Conservation (phyloP, 2,888 invertebrate genomes). For the Brachyptera risi region DNA sequence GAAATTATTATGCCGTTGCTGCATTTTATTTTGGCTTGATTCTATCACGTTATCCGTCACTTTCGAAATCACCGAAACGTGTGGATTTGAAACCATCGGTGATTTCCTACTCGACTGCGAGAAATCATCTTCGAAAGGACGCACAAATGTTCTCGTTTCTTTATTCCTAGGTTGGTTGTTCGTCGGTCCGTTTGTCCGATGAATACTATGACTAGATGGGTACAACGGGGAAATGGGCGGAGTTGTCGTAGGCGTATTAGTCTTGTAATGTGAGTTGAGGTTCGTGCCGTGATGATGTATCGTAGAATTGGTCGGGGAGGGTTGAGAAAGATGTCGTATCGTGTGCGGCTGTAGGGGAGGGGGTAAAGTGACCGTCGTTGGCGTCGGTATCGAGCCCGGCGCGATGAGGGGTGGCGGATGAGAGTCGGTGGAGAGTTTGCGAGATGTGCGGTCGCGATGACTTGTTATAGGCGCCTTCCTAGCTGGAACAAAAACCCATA, state of each 20-base stretch:
- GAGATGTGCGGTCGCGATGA: slow-evolving; percentile 35
- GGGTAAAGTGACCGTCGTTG: slow-evolving; percentile 40
- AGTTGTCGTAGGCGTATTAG: no score
- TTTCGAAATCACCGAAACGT: not conserved
- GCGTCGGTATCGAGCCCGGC: slow-evolving; percentile 38
- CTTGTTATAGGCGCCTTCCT: slow-evolving; percentile 57
- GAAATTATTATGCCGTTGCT: not conserved
- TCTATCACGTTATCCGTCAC: not conserved
- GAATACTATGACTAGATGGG: slow-evolving; percentile 39
- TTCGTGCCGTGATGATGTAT: slow-evolving; percentile 20
- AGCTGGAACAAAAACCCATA: slow-evolving; percentile 53
- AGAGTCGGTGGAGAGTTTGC: slow-evolving; percentile 14
- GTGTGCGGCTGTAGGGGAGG: slow-evolving; percentile 32
- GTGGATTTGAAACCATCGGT: no score
- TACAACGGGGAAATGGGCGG: slow-evolving; percentile 38
- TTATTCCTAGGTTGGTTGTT: no score
- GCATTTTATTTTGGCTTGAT: not conserved
- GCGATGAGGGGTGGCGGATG: slow-evolving; percentile 33
- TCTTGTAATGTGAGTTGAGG: slow-evolving; percentile 25
- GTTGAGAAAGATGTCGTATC: slow-evolving; percentile 2
- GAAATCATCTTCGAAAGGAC: slow-evolving; percentile 44
- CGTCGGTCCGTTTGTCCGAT: slow-evolving; percentile 37
- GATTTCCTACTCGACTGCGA: slow-evolving; percentile 25
- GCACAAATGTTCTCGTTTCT: slow-evolving; percentile 40
- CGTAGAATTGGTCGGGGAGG: slow-evolving; percentile 17